Conservation (phyloP, 92 coral and sea anemone species). For the Isaurus tuberculatus region DNA sequence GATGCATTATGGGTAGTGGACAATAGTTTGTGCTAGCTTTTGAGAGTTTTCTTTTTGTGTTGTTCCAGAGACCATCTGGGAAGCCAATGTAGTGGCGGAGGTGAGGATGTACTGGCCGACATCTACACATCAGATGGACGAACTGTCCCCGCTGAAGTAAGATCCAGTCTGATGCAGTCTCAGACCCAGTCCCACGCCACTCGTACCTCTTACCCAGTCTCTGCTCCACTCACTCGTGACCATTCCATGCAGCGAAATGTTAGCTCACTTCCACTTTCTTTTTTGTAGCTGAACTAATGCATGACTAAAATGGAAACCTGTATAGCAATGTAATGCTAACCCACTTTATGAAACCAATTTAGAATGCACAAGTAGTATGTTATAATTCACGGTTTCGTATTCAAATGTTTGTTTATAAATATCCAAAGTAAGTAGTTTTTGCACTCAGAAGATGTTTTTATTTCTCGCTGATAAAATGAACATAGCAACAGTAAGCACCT, state of each 20-base stretch:
- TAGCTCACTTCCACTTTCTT: conserved; percentile 38
- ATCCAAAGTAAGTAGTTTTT: background rate
- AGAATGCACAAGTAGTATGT: background rate
- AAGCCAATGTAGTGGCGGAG: conserved; percentile 89
- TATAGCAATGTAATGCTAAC: background rate
- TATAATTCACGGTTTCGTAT: background rate
- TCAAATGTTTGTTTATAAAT: background rate
- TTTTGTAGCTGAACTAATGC: conserved; percentile 22
- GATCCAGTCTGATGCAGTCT: conserved; percentile 59
- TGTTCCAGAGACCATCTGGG: conserved; percentile 86
- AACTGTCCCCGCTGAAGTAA: conserved; percentile 97
- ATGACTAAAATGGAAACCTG: background rate
- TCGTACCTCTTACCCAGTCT: conserved; percentile 51
- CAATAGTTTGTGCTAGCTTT: background rate
- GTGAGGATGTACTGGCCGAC: conserved; percentile 95
- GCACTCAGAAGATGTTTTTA: background rate
- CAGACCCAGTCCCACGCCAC: conserved; percentile 52
- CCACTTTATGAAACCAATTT: background rate
- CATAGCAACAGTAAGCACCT: background rate
- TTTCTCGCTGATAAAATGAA: conserved; percentile 1
- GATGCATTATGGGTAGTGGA: too few species aligned
- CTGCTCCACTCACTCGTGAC: conserved; percentile 48
- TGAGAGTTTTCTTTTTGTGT: background rate
- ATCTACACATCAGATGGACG: conserved; percentile 95
- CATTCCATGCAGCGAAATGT: conserved; percentile 49